Base-by-base conservation (phyloP, 2,113 vertebrate genomes). In the Ellobius talpinus region DNA sequence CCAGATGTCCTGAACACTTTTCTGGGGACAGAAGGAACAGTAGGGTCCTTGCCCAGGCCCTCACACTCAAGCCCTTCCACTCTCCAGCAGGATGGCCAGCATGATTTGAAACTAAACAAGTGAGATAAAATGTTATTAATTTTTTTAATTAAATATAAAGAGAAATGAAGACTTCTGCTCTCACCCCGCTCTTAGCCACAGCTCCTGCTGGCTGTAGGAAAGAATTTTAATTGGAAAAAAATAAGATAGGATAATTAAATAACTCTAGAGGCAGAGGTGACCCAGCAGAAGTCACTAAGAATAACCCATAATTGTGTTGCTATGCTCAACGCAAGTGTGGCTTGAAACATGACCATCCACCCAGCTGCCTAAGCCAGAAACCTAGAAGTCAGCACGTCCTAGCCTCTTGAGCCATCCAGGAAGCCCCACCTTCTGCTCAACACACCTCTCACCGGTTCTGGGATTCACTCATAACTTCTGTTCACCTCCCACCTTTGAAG, bases 221-320 rank as follows among this genome's bases (percentile, higher is more conserved):
- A 73, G 70, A 85, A 84, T 85, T 86, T 55, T 58, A 82, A 82
- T 82, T 58, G 39, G 47, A 86, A 63, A 47, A 68, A 68, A 50
- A 50, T 68, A 89, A 55, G n/a, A 89, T 13, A 78, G 36, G 39
- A 87, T 87, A 84, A 87, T 70, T 77, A 91, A 87, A 66, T 89
- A 89, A 68, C 24, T 93, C 90, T 10, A 66, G 42, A 70, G 63
- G 24, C 72, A 50, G 74, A 92, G 95, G 24, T 72, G 89, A 47
- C 42, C 29, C 47, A 47, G 4, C 33, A 3, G 74, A 63, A 90
- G 50, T 87, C 74, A 90, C n/a, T 33, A 65, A 66, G 39, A 79
- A 36, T 10, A 79, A 5, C 3, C 17, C 24, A 14, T 1, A 11
- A 63, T 29, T 14, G 33, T 65, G 36, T 50, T 21, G 24, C 47